These are phyloP conservation scores for Rhagologus leucostigma DNA, from an alignment of 2,113 vertebrate genomes.

Conservation along the genomic window DNA sequence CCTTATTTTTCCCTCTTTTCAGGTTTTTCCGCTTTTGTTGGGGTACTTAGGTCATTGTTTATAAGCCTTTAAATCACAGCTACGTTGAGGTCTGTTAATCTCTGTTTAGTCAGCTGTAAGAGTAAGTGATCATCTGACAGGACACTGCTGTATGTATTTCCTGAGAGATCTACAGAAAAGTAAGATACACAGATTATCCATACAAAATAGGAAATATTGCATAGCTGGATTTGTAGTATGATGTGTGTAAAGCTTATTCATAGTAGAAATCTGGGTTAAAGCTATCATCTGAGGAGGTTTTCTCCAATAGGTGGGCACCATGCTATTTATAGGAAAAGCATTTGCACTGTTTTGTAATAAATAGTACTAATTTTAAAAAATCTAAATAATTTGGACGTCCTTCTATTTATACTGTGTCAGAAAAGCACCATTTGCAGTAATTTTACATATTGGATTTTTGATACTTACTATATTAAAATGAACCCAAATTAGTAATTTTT, in stretches of 20 bases:
- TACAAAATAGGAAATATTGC: neutral
- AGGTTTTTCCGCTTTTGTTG: neutral
- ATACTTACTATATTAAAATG: neutral
- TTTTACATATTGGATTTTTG: neutral
- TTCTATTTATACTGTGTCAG: neutral
- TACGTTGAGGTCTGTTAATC: neutral
- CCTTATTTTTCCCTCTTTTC: neutral
- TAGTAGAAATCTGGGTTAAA: neutral
- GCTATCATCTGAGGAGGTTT: neutral
- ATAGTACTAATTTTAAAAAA: neutral
- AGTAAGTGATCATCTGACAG: neutral
- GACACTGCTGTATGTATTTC: neutral
- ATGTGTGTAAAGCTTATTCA: neutral
- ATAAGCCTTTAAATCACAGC: neutral
- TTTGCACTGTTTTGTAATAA: neutral
- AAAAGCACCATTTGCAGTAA: neutral
- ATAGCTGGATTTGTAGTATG: neutral
- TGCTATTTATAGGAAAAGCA: neutral
- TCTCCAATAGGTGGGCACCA: rapidly evolving
- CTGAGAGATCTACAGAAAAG: neutral
- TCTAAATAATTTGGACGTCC: neutral
- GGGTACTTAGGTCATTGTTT: neutral
- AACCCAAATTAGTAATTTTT: neutral
- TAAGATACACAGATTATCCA: neutral
- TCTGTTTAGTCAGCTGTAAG: neutral